Evolutionary conservation across 2,888 invertebrate species (phyloP), one percentile per base, ranked within the genome.

Genomic region (Chalcosyrphus nemorum): DNA sequence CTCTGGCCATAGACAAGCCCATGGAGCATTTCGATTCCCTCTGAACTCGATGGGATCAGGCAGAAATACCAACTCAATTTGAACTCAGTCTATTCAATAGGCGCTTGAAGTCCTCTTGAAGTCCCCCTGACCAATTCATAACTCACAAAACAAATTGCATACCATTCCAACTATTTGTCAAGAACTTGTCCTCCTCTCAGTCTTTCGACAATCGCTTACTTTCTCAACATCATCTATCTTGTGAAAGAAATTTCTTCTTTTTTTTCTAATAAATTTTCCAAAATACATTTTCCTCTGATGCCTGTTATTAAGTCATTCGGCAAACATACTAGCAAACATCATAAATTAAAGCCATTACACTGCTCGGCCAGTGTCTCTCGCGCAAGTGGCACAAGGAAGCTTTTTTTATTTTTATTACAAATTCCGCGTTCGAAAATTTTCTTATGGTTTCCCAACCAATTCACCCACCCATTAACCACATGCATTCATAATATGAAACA

Each of bases 361-460:
- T 35, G 11, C 29, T 5, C 5, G 24, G 3, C 32, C 13, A 1
- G n/a, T n/a, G n/a, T 15, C 19, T 9, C 2, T 38, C 9, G 1
- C 24, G 27, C 21, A 70, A 32, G 19, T 29, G 27, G 45, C 5
- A 29, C 29, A 43, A 29, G 32, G 56, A 54, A 32, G 29, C 9
- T 6, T 41, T 1, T 2, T 45, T 17, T 38, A 2, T 2, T 45
- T 17, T 38, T n/a, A 24, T 24, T 4, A n/a, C 24, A 24, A 24
- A 4, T 24, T 52, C 38, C 41, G 13, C 27, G 9, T 59, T 41
- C 9, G 24, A 19, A 41, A 27, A 50, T 24, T 65, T 21, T 21
- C 35, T 13, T 27, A 45, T 29, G 15, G 17, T 80, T 57, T 72
- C 71, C 24, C 59, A 72, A 80, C 66, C 43, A 72, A 43, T 80